Base-by-base conservation (phyloP, 2,113 vertebrate genomes). In the Malurus melanocephalus region DNA sequence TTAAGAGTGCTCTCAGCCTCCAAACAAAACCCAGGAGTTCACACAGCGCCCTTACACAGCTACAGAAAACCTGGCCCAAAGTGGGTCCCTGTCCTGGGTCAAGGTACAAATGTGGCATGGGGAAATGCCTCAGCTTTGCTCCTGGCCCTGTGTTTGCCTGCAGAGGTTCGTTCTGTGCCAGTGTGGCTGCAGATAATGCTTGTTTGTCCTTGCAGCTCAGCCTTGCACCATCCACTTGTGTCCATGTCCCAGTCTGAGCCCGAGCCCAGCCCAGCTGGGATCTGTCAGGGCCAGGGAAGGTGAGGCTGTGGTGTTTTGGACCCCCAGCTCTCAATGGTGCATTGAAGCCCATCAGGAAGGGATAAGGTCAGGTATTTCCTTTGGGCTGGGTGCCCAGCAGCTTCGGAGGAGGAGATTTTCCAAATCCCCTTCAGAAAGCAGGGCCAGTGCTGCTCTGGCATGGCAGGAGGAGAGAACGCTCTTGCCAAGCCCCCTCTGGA, bases 361-460 rank as follows among this genome's bases (percentile, higher is more conserved):
- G 93, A 80, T 83, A 77, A 90, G 95, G 89, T 67, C 83, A 96
- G 88, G 93, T 77, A 92, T 96, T 95, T 96, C 94, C 94, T 94
- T 46, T 90, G 92, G 95, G 94, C 94, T 87, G 49, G 26, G 61
- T 85, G 90, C 92, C 94, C 88, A 75, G 85, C 3, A 88, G 78
- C 72, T 65, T 48, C 57, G 74, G 40, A 88, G 57, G 74, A 69
- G 75, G 71, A 73, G 85, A 64, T 23, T 88, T 93, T 88, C 69
- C 79, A 80, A 65, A 22, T 68, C 53, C 78, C 81, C 80, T 85
- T 84, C 89, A 73, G 77, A 74, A 77, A 82, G n/a, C 2, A 3
- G 59, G 80, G 68, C 82, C 67, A 33, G 85, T 7, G 59, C 74
- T 85, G 30, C 65, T 86, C 57, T 55, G 77, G 79, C 68, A 76